Conservation (phyloP, 2,888 invertebrate genomes). For the Cephus sareptanus region DNA sequence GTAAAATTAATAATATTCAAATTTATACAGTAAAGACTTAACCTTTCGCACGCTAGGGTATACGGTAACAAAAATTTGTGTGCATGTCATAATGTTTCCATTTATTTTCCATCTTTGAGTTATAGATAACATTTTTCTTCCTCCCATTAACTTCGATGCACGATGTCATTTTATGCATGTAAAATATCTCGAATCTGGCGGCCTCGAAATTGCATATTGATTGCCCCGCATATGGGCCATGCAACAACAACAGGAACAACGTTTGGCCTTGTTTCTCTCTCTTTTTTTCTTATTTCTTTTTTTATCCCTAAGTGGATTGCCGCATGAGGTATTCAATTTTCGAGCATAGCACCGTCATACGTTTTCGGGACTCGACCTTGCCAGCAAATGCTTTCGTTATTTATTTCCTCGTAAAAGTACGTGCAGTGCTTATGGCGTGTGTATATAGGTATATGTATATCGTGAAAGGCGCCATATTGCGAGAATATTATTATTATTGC, state of each 20-base stretch:
- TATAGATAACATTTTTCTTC: conserved; percentile 7
- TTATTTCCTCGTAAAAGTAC: background rate
- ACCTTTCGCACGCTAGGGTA: background rate
- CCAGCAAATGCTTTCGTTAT: background rate
- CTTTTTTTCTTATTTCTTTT: background rate
- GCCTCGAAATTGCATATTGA: background rate
- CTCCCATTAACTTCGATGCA: conserved; percentile 1
- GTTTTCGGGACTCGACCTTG: background rate
- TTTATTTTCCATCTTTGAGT: background rate
- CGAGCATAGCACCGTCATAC: background rate
- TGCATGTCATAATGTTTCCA: background rate
- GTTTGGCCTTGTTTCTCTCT: background rate
- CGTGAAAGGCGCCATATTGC: background rate
- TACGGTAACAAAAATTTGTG: background rate
- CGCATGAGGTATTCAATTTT: conserved; percentile 2
- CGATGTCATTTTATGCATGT: background rate
- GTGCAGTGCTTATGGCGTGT: background rate
- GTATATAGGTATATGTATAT: background rate
- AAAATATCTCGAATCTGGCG: background rate
- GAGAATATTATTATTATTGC: background rate
- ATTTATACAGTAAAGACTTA: background rate
- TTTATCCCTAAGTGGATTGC: background rate
- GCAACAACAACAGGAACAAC: background rate
- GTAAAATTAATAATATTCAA: background rate
- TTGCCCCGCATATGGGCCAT: background rate